Percentiles rank a stretch among this genome's conserved stretches.
These are phyloP conservation scores for Nephotettix cincticeps DNA, from an alignment of 1,140 invertebrate species.

Conservation along the genomic window DNA sequence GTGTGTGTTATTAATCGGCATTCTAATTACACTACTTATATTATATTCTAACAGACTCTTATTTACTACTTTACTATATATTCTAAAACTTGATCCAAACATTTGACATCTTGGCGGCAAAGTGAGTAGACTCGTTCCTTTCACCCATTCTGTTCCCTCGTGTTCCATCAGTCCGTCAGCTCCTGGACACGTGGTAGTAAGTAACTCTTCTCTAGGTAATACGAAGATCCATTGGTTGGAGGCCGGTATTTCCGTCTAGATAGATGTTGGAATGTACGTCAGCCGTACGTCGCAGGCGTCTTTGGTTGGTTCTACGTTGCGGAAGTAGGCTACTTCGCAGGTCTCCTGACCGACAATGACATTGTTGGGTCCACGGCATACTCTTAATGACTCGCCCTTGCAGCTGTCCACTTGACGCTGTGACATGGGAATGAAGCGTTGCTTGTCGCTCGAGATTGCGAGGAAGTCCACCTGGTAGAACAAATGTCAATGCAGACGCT, in stretches of 20 bases:
- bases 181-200: not conserved
- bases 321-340: not conserved
- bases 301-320: not conserved
- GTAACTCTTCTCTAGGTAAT: not conserved
- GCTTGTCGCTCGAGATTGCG: not conserved
- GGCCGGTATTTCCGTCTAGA: not conserved
- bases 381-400: not conserved
- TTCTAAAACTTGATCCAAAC: not conserved
- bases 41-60: not conserved
- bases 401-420: not conserved
- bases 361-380: not conserved
- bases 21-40: not conserved
- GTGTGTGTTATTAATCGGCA: not conserved
- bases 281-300: not conserved
- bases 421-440: not conserved
- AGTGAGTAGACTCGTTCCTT: not conserved
- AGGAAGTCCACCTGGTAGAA: not conserved
- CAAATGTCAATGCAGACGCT: slow-evolving; percentile 45
- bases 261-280: not conserved
- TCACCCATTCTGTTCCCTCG: not conserved
- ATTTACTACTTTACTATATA: not conserved
- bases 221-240: not conserved
- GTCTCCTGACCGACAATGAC: not conserved
- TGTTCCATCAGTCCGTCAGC: not conserved
- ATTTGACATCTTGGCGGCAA: not conserved